A percentile compares a stretch with the other conserved stretches of the same genome.
Conservation (phyloP, 37 sponge, comb jelly and placozoan species). For the Ephydatia muelleri region DNA sequence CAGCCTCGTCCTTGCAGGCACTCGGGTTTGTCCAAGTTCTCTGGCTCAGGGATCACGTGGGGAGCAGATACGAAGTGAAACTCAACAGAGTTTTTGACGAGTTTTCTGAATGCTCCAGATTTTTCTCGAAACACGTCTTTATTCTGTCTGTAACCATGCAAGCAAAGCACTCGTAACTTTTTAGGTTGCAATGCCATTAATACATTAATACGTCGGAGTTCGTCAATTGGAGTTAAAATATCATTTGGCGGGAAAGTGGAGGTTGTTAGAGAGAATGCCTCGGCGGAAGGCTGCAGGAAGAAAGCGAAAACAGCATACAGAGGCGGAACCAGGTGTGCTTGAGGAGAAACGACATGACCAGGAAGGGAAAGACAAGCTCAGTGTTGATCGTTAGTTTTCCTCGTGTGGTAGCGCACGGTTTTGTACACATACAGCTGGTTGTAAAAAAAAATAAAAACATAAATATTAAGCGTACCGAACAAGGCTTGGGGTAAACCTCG, state of each 20-base stretch:
- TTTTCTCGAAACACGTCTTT: slow-evolving; percentile 69
- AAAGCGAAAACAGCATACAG: background rate
- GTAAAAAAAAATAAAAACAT: no score
- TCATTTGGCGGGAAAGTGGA: slow-evolving; percentile 1
- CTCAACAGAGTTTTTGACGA: slow-evolving; percentile 64
- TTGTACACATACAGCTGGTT: background rate
- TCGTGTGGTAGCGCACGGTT: no score
- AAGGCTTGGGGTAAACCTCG: no score
- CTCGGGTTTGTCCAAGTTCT: slow-evolving; percentile 29
- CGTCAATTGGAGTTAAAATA: background rate
- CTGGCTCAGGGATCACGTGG: slow-evolving; percentile 64
- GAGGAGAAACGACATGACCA: background rate
- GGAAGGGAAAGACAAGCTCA: background rate
- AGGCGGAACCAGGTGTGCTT: background rate
- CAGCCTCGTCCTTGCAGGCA: slow-evolving; percentile 69
- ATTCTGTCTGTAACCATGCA: slow-evolving; percentile 91
- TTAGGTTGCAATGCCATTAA: background rate
- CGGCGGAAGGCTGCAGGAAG: background rate
- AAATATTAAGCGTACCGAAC: no score
- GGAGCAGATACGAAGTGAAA: slow-evolving; percentile 73
- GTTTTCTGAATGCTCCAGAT: slow-evolving; percentile 81
- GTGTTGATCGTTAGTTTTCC: background rate
- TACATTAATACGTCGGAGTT: background rate
- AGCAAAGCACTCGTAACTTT: slow-evolving; percentile 71
- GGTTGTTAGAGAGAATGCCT: background rate